phyloP scores from a whole-genome alignment of 2,888 invertebrate species.

The Agrotis ipsilon region DNA sequence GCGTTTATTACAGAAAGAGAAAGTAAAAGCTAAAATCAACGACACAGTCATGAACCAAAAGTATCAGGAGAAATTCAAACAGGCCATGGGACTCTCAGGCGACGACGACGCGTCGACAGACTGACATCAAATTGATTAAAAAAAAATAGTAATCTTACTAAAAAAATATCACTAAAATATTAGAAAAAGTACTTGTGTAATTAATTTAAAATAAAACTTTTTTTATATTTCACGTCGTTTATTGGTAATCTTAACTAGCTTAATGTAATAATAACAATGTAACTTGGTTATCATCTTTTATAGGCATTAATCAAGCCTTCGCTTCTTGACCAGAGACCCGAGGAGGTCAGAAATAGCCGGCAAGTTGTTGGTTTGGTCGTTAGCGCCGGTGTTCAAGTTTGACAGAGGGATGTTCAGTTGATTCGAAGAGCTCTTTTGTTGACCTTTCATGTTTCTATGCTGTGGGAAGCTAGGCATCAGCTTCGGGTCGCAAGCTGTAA shows the following conservation, averaged over 20 bases:
- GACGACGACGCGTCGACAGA: slow-evolving; percentile 87
- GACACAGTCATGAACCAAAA: slow-evolving; percentile 78
- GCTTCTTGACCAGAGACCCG: slow-evolving; percentile 95
- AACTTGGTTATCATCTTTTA: slow-evolving; percentile 14
- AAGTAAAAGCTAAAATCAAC: slow-evolving; percentile 79
- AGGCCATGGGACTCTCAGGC: slow-evolving; percentile 86
- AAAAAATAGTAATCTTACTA: slow-evolving; percentile 72
- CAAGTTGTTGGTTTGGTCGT: slow-evolving; percentile 94
- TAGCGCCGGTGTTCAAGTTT: slow-evolving; percentile 91
- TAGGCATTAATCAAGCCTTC: slow-evolving; percentile 92
- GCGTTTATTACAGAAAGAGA: slow-evolving; percentile 82
- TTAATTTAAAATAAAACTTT: slow-evolving; percentile 69
- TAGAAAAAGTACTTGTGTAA: slow-evolving; percentile 48
- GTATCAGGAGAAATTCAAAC: slow-evolving; percentile 83
- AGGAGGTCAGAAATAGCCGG: slow-evolving; percentile 96
- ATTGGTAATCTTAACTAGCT: slow-evolving; percentile 51
- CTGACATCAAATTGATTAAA: slow-evolving; percentile 62
- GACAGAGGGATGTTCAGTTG: slow-evolving; percentile 86
- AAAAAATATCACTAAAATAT: slow-evolving; percentile 63
- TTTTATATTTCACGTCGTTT: slow-evolving; percentile 50
- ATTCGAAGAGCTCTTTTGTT: slow-evolving; percentile 79
- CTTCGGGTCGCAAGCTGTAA: slow-evolving; percentile 97
- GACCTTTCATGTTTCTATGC: slow-evolving; percentile 95
- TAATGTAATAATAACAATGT: slow-evolving; percentile 32
- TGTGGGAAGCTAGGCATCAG: slow-evolving; percentile 99